Conservation (phyloP, 2,888 invertebrate genomes). For the Petrolisthes manimaculis region DNA sequence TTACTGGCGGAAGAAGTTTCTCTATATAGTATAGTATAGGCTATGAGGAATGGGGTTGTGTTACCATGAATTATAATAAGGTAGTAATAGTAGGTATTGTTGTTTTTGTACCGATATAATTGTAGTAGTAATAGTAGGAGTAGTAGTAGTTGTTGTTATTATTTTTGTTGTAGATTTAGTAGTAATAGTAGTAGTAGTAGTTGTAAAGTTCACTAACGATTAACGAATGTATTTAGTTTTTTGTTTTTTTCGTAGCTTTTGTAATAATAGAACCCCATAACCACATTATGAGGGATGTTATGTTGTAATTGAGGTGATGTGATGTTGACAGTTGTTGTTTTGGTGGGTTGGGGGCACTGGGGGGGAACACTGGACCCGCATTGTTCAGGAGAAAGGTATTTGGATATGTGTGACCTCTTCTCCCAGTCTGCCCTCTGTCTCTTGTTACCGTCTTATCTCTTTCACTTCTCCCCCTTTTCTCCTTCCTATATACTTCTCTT, state of each 20-base stretch:
- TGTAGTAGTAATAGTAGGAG: not conserved
- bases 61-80: not conserved
- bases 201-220: not conserved
- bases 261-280: too few species aligned
- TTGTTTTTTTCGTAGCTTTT: too few species aligned
- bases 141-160: not conserved
- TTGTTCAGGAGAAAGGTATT: not conserved
- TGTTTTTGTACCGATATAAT: not conserved
- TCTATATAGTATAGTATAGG: too few species aligned
- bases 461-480: slow-evolving; percentile 23
- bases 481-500: not conserved
- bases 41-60: too few species aligned
- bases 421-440: not conserved
- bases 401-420: not conserved
- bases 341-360: not conserved
- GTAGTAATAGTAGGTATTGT: not conserved
- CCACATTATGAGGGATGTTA: too few species aligned
- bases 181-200: not conserved
- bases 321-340: not conserved
- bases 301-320: too few species aligned
- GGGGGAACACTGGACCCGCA: not conserved
- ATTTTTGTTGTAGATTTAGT: not conserved
- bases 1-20: too few species aligned
- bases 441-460: not conserved
- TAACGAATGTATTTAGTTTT: too few species aligned